These are phyloP conservation scores for Pteria penguin DNA, from an alignment of 2,888 invertebrate species.

Conservation along the genomic window DNA sequence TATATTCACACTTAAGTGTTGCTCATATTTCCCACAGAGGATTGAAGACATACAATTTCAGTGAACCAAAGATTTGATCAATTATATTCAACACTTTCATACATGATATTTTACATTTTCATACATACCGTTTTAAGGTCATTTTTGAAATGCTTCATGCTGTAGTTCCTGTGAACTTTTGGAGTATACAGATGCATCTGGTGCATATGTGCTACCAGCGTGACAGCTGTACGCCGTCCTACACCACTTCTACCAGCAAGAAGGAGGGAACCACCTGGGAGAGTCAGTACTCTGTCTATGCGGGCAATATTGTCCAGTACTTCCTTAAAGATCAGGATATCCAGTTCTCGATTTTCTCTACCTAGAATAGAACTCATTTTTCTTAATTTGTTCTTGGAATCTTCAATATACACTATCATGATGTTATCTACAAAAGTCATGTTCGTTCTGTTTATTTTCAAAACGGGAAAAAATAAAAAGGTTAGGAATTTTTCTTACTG, in stretches of 20 bases:
- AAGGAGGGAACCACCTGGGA: constrained; percentile 85
- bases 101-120: no score
- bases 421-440: no score
- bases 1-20: no score
- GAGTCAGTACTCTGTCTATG: constrained; percentile 84
- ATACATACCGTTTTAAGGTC: constrained; percentile 88
- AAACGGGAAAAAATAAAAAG: no score
- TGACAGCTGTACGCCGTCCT: constrained; percentile 89
- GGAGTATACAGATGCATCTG: constrained; percentile 84
- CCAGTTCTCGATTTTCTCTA: constrained; percentile 85
- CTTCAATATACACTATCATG: no score
- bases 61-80: no score
- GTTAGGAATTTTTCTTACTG: constrained; percentile 64
- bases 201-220: constrained; percentile 87
- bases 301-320: constrained; percentile 85
- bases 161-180: constrained; percentile 83
- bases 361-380: no score
- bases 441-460: no score
- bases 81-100: no score
- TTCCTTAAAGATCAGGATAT: constrained; percentile 85
- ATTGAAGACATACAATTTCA: no score
- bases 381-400: no score
- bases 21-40: no score
- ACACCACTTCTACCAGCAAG: constrained; percentile 89
- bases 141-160: constrained; percentile 86